Base-by-base conservation (phyloP, 2,888 invertebrate genomes). In the Lithophane ornitopus region DNA sequence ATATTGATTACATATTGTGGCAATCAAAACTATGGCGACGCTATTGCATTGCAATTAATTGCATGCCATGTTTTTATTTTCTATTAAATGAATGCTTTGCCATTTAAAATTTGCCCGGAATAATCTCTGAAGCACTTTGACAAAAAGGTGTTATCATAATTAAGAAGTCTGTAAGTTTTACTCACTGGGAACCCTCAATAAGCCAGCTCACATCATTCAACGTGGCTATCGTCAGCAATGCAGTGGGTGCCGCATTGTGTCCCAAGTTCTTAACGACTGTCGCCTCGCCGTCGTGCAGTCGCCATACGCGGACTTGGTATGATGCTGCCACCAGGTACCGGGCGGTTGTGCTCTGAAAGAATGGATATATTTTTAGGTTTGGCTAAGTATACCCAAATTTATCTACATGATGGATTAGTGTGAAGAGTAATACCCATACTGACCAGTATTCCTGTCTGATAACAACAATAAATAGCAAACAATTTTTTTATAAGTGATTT, bases 181-280 rank as follows among this genome's bases (percentile, higher is more conserved):
- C 96, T 94, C 74, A 96, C 96, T 94, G 94, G 82, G 96, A 95
- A 0, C 96, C 96, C 76, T 95, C 94, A 49, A 96, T 92, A 2
- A 96, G 90, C 95, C 95, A 96, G 78, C 94, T 92, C 0, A 90
- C 88, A 58, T 94, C 90, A 1, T 92, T 92, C 1, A 94, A 68
- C 0, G 84, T 88, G 0, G 94, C 93, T 14, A 96, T 73, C 0
- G 90, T 87, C 12, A 96, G 81, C 16, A 96, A 67, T 0, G 94
- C 94, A 0, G 92, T 90, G 14, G 94, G 92, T 0, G 95, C 89
- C 0, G 94, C 92, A n/a, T 92, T 95, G 85, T 95, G 95, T 2
- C 96, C 95, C 0, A 96, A 85, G 19, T 92, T 93, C 85, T 92
- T 94, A 14, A 96, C 74, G 0, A 95, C 70, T 0, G 90, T 89